Conservation (phyloP, 2,797 vertebrate genomes). For the Xenopus petersii region DNA sequence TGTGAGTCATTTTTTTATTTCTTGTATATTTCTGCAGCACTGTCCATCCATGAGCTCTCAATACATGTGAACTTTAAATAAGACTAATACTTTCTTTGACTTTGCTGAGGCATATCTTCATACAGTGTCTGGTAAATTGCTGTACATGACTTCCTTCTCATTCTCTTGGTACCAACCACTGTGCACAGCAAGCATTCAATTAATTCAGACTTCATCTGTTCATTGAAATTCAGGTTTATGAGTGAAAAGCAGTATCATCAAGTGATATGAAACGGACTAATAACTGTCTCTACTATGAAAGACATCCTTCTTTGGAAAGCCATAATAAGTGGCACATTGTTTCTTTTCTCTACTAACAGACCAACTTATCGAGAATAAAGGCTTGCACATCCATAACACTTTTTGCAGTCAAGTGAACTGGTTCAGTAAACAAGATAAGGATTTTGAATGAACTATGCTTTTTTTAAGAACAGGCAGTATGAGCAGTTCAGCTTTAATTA, state of each 20-base stretch:
- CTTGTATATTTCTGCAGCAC: too few species aligned
- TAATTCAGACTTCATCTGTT: slow-evolving; percentile 71
- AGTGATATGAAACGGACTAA: slow-evolving; percentile 55
- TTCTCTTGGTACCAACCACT: slow-evolving; percentile 58
- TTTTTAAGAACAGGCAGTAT: slow-evolving; percentile 42
- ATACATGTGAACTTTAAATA: too few species aligned
- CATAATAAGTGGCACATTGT: slow-evolving; percentile 35
- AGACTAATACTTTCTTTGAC: too few species aligned
- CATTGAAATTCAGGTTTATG: slow-evolving; percentile 57
- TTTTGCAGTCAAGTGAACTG: slow-evolving; percentile 51
- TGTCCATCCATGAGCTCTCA: too few species aligned
- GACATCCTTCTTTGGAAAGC: slow-evolving; percentile 55
- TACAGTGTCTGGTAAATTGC: slow-evolving; percentile 52
- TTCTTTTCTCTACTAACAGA: slow-evolving; percentile 46
- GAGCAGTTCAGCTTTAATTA: slow-evolving; percentile 59
- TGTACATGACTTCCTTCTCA: slow-evolving; percentile 51
- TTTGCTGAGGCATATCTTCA: too few species aligned
- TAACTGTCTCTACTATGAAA: slow-evolving; percentile 56
- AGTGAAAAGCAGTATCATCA: slow-evolving; percentile 60
- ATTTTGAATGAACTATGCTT: slow-evolving; percentile 47
- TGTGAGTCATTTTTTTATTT: too few species aligned
- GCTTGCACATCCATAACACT: slow-evolving; percentile 56
- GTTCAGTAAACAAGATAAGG: slow-evolving; percentile 32
- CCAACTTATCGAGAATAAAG: slow-evolving; percentile 50
- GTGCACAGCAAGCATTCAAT: slow-evolving; percentile 66